Evolutionary conservation across 2,113 vertebrate species (phyloP), one percentile per base, ranked within the genome.

Genomic region (Myrmecobius fasciatus): DNA sequence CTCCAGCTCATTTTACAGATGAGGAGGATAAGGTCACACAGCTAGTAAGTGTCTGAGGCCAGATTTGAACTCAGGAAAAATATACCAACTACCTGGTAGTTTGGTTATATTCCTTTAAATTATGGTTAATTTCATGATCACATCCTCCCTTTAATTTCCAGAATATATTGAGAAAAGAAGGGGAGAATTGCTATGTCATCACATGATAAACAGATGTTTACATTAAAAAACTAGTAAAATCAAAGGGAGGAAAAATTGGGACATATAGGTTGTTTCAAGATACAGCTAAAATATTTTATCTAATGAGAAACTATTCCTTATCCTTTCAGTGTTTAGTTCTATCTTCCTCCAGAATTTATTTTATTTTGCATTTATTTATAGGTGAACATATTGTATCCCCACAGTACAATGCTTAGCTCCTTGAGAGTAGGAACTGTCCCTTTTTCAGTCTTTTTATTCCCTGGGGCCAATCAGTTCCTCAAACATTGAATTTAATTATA

Each of bases 101-200:
- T 20, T 56, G 26, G 93, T 90, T 92, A 49, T n/a, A 89, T 90
- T 93, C 7, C 96, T 75, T 91, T 92, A 93, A 90, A 8, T 95
- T 24, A 89, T n/a, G 47, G 28, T 95, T 93, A 94, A 90, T 90
- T 97, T 96, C 53, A 91, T 83, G 9, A 48, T 83, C 31, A n/a
- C 22, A 92, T 75, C 54, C 88, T 96, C 60, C 48, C 54, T 91
- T 49, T 24, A 88, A 26, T 31, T 52, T 95, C 67, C 95, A 91
- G 93, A 91, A 56, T 91, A 67, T 11, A 12, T 52, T 89, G 53
- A 89, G 83, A 92, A 94, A 24, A 47, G 94, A 95, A 90, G 52
- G 91, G 92, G 67, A 93, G 90, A 60, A 52, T 94, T 17, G 46
- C 60, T 88, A 47, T 49, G 52, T 56, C 25, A 75, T 5, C 9